Percentiles rank a stretch among this genome's conserved stretches.
Conservation (phyloP, 2,797 vertebrate genomes). For the Phaenicophaeus curvirostris region DNA sequence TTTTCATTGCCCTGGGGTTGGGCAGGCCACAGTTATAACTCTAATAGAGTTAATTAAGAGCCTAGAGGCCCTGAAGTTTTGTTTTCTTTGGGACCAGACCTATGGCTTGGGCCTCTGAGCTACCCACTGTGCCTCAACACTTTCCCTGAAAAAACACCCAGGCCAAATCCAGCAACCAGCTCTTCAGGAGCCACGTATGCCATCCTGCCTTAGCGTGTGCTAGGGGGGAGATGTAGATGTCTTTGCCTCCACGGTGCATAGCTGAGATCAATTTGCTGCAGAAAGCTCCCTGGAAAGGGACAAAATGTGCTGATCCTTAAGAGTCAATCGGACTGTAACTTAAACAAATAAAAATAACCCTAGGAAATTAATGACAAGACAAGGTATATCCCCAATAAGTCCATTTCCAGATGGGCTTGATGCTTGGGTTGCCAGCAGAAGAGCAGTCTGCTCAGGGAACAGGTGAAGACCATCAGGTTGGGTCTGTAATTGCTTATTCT, state of each 20-base stretch:
- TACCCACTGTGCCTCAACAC: not conserved
- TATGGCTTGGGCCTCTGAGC: slow-evolving; percentile 7
- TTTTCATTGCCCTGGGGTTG: slow-evolving; percentile 59
- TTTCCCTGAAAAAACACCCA: not conserved
- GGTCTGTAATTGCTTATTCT: not conserved
- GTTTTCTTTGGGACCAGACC: slow-evolving; percentile 61
- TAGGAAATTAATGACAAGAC: not conserved
- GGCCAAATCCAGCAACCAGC: not conserved
- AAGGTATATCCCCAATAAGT: not conserved
- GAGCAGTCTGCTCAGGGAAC: not conserved
- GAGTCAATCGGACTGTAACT: not conserved
- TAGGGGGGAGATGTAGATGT: not conserved
- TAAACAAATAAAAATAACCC: not conserved
- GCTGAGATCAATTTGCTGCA: not conserved
- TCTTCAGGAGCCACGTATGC: not conserved
- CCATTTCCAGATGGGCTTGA: not conserved
- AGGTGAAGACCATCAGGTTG: not conserved
- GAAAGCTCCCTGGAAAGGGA: not conserved
- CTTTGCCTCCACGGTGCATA: accelerated
- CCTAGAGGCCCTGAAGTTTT: slow-evolving; percentile 21
- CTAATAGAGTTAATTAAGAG: slow-evolving; percentile 54
- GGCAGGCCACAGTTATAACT: slow-evolving; percentile 19
- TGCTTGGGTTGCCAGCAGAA: not conserved
- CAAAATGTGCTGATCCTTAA: not conserved
- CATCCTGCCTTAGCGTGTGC: not conserved